Evolutionary conservation across 2,113 vertebrate species (phyloP).

Genomic region (Heterotilapia buettikoferi): DNA sequence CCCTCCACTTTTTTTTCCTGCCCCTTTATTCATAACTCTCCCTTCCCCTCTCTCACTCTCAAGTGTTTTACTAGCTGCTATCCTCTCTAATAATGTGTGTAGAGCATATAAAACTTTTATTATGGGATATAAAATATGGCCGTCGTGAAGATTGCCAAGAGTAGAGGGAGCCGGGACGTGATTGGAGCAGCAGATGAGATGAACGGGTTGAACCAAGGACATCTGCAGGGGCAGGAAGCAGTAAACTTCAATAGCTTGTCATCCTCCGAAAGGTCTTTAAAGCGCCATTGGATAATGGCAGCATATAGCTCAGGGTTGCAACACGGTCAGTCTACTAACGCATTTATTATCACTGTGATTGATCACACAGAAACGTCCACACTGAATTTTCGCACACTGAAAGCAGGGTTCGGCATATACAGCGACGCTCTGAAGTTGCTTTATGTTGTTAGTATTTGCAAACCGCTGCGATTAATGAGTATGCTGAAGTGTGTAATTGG

Average conservation of each 20-base stretch:
- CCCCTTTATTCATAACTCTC: conserved; percentile 50
- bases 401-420: not conserved
- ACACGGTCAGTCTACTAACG: not conserved
- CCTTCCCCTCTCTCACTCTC: conserved; percentile 37
- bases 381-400: not conserved
- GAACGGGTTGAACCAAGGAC: conserved; percentile 47
- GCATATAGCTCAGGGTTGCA: not conserved
- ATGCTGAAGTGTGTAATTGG: conserved; percentile 23
- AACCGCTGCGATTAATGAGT: not conserved
- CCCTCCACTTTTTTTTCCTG: not conserved
- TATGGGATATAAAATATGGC: conserved; percentile 68
- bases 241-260: conserved; percentile 8
- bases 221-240: conserved; percentile 33
- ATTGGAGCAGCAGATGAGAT: conserved; percentile 60
- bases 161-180: conserved; percentile 25
- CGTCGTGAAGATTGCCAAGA: conserved; percentile 56
- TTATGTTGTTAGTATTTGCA: not conserved
- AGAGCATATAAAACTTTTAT: conserved; percentile 72
- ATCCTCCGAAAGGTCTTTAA: conserved; percentile 35
- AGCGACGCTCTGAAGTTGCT: not conserved
- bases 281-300: conserved; percentile 25
- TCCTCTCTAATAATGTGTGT: conserved; percentile 72
- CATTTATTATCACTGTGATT: conserved; percentile 20
- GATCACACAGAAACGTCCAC: not conserved
- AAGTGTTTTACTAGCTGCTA: conserved; percentile 71